Evolutionary conservation across 2,797 vertebrate species (phyloP).

Genomic region (Euthynnus affinis): DNA sequence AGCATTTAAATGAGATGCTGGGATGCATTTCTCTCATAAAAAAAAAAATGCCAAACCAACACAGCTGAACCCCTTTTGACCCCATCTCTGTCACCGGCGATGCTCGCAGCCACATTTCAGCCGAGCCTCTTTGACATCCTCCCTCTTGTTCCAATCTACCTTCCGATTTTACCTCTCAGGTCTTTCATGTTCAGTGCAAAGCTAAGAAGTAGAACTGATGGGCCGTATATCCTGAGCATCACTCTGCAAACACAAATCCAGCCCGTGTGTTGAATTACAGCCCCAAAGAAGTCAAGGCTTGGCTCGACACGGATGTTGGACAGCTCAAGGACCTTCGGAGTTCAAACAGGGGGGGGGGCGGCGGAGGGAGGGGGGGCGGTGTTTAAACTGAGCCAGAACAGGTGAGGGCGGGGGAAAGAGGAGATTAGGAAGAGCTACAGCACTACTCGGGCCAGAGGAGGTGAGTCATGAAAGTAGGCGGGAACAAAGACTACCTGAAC

Average conservation of each 20-base stretch:
- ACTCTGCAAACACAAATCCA: slow-evolving; percentile 19
- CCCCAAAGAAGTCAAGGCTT: slow-evolving; percentile 32
- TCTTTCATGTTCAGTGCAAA: neutral
- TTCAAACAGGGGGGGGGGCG: slow-evolving; percentile 25
- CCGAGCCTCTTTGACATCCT: slow-evolving; percentile 1
- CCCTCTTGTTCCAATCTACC: slow-evolving; percentile 28
- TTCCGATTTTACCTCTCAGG: neutral
- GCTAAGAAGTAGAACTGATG: slow-evolving; percentile 22
- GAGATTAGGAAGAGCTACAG: slow-evolving; percentile 35
- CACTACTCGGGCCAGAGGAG: slow-evolving; percentile 18
- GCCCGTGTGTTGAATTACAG: slow-evolving; percentile 41
- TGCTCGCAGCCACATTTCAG: slow-evolving; percentile 19
- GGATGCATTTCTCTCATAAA: neutral
- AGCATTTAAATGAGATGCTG: neutral
- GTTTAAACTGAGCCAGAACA: slow-evolving; percentile 20
- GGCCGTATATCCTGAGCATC: slow-evolving; percentile 23
- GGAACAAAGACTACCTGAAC: slow-evolving; percentile 29
- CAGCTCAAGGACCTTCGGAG: slow-evolving; percentile 75
- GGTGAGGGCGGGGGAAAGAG: slow-evolving; percentile 27
- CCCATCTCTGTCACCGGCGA: slow-evolving; percentile 12
- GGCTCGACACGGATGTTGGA: slow-evolving; percentile 37
- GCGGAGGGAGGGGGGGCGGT: neutral
- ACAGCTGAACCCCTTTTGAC: too few species aligned
- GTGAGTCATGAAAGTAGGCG: slow-evolving; percentile 54
- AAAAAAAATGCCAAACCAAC: too few species aligned